A percentile compares a stretch with the other conserved stretches of the same genome.
These are phyloP conservation scores for Prosapia bicincta DNA, from an alignment of 2,888 invertebrate species.

Conservation along the genomic window DNA sequence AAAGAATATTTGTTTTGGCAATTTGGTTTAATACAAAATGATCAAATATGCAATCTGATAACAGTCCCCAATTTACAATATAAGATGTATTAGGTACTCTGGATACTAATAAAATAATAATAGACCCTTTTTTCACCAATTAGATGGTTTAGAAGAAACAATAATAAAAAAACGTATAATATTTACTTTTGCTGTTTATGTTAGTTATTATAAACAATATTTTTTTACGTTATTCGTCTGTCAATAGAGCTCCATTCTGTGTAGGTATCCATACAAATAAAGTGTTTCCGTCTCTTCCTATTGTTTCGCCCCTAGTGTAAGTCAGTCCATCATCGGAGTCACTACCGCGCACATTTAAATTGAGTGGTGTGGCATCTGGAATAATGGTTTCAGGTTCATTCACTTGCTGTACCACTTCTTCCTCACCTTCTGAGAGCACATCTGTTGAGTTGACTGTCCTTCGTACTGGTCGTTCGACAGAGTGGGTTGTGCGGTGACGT, in stretches of 20 bases:
- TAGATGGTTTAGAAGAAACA: no score
- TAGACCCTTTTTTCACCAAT: no score
- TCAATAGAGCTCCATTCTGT: slow-evolving; percentile 36
- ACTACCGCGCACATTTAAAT: slow-evolving; percentile 37
- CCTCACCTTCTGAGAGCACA: neutral
- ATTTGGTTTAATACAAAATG: no score
- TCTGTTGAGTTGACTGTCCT: slow-evolving; percentile 8
- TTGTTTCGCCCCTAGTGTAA: slow-evolving; percentile 28
- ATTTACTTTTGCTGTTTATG: no score
- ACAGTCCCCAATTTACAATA: no score
- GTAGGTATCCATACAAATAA: slow-evolving; percentile 41
- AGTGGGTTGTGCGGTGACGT: slow-evolving; percentile 72
- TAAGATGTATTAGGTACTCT: no score
- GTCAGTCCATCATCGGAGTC: slow-evolving; percentile 34
- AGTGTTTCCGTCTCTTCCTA: slow-evolving; percentile 32
- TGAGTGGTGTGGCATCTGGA: slow-evolving; percentile 34
- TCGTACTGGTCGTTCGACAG: slow-evolving; percentile 37
- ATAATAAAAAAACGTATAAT: no score
- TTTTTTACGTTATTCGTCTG: slow-evolving; percentile 35
- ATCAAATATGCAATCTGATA: no score
- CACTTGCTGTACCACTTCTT: slow-evolving; percentile 7
- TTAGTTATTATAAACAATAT: no score
- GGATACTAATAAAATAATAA: no score
- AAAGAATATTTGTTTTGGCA: no score
- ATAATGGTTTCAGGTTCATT: slow-evolving; percentile 30